A percentile compares a stretch with the other conserved stretches of the same genome.
Evolutionary conservation across 2,888 invertebrate genomes (phyloP).

Genomic region (Monochamus alternatus): DNA sequence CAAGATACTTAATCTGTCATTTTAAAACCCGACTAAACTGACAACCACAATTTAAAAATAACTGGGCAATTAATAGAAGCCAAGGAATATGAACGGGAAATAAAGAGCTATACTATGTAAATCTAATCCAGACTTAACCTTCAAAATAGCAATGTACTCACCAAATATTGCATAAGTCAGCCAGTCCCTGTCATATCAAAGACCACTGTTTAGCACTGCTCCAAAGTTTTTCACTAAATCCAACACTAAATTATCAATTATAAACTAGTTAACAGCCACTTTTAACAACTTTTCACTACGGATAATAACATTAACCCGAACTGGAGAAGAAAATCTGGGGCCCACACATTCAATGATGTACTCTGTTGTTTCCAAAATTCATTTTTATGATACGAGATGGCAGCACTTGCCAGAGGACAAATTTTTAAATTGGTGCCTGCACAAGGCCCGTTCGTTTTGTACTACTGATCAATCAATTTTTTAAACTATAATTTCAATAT

Average conservation of each 20-base stretch:
- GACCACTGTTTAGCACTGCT: slow-evolving; percentile 43
- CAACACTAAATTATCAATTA: slow-evolving; percentile 22
- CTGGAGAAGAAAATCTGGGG: slow-evolving; percentile 48
- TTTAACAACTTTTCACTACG: slow-evolving; percentile 35
- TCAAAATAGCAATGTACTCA: slow-evolving; percentile 56
- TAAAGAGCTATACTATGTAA: slow-evolving; percentile 42
- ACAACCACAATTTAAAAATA: slow-evolving; percentile 37
- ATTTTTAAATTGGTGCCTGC: not conserved
- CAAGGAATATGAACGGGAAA: slow-evolving; percentile 38
- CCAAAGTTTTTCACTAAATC: slow-evolving; percentile 27
- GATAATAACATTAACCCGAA: slow-evolving; percentile 40
- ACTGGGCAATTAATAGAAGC: slow-evolving; percentile 42
- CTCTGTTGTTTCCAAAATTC: slow-evolving; percentile 35
- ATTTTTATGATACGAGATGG: slow-evolving; percentile 29
- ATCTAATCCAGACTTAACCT: slow-evolving; percentile 54
- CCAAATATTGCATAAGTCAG: slow-evolving; percentile 59
- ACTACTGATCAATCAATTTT: too few relatives aligned
- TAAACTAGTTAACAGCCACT: slow-evolving; percentile 40
- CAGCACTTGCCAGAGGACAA: slow-evolving; percentile 20
- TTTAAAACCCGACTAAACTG: not conserved
- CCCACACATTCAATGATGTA: slow-evolving; percentile 41
- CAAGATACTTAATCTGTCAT: slow-evolving; percentile 2
- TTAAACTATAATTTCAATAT: too few relatives aligned
- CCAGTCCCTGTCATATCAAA: slow-evolving; percentile 43
- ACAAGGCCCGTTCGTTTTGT: too few relatives aligned